phyloP scores from a whole-genome alignment of 2,888 invertebrate genomes.

The Drosophila meridiana region DNA sequence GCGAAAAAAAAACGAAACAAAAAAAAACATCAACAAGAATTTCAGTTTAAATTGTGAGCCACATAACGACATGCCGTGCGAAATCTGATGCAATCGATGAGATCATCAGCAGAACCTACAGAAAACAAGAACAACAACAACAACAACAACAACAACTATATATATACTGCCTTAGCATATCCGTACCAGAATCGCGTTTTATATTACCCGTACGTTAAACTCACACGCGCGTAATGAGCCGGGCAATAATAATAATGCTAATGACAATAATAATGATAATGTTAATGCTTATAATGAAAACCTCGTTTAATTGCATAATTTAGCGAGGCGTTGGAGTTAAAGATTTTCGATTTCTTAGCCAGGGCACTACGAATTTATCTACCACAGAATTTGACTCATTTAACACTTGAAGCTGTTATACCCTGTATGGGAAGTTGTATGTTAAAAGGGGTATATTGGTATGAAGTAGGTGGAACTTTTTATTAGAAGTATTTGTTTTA shows the following conservation, averaged over 20 bases:
- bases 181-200: constrained; percentile 44
- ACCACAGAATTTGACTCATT: constrained; percentile 24
- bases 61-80: constrained; percentile 78
- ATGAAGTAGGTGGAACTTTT: too few species aligned
- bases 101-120: constrained; percentile 70
- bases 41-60: constrained; percentile 70
- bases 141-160: constrained; percentile 16
- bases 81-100: constrained; percentile 82
- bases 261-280: constrained; percentile 48
- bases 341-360: constrained; percentile 15
- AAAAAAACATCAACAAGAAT: constrained; percentile 53
- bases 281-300: constrained; percentile 29
- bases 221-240: constrained; percentile 67
- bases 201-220: constrained; percentile 26
- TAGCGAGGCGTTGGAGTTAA: constrained; percentile 22
- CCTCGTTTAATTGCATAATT: constrained; percentile 37
- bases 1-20: neutral
- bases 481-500: too few species aligned
- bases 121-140: constrained; percentile 22
- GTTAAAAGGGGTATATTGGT: neutral
- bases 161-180: constrained; percentile 48
- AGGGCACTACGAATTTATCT: constrained; percentile 3
- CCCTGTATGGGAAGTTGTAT: neutral
- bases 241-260: constrained; percentile 47
- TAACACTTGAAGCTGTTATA: constrained; percentile 2